Conservation (phyloP, 2,113 vertebrate species). For the Baryphthengus martii region DNA sequence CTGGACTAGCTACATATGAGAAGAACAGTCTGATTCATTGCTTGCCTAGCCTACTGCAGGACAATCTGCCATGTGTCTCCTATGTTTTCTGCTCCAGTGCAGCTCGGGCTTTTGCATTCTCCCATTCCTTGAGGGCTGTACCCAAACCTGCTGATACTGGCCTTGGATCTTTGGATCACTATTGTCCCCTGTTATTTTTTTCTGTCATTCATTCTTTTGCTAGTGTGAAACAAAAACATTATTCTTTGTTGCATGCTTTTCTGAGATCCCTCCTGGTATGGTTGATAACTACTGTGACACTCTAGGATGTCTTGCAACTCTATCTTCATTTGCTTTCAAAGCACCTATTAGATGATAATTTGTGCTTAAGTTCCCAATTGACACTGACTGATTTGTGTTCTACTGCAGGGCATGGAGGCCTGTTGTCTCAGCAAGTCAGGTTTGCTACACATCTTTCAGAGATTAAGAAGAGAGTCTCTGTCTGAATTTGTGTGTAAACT, state of each 20-base stretch:
- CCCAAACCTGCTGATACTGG: neutral
- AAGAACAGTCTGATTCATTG: neutral
- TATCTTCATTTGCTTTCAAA: conserved; percentile 35
- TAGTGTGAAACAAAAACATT: neutral
- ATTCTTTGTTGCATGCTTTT: neutral
- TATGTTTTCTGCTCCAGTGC: neutral
- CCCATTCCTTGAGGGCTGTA: neutral
- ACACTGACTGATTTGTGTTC: neutral
- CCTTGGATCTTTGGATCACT: neutral
- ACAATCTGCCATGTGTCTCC: neutral
- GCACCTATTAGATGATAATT: neutral
- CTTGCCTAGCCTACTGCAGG: neutral
- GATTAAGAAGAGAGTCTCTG: neutral
- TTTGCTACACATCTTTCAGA: neutral
- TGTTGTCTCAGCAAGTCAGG: neutral
- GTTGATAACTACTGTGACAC: neutral
- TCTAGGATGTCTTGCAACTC: neutral
- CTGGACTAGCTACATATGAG: neutral
- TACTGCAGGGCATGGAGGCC: neutral
- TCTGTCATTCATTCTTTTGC: neutral
- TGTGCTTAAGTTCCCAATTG: neutral
- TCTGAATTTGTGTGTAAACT: neutral
- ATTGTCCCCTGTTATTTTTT: neutral
- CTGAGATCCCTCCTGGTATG: neutral
- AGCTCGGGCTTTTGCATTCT: neutral